phyloP scores from a whole-genome alignment of 2,113 vertebrate species.

The Oryzias javanicus region DNA sequence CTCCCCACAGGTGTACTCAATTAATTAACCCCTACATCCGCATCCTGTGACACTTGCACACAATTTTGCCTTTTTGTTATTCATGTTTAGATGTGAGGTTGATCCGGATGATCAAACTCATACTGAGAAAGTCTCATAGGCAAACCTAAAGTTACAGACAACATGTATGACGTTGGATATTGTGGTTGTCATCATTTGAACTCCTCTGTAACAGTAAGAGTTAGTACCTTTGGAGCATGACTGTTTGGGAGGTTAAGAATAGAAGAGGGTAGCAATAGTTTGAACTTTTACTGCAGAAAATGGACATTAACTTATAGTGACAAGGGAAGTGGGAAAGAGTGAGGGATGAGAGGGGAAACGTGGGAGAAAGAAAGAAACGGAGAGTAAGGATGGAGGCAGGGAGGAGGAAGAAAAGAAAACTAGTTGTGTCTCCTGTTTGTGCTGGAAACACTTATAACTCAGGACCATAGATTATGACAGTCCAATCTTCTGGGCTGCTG shows the following conservation, averaged over 20 bases:
- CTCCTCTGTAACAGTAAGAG: no score
- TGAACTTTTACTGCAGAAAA: slow-evolving; percentile 41
- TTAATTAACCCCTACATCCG: no score
- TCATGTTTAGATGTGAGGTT: no score
- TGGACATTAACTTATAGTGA: slow-evolving; percentile 33
- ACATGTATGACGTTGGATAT: no score
- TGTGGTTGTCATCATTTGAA: no score
- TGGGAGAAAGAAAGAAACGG: slow-evolving; percentile 7
- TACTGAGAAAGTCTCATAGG: no score
- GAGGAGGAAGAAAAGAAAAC: slow-evolving; percentile 43
- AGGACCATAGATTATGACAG: slow-evolving; percentile 81
- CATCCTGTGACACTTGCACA: no score
- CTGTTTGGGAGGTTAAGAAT: slow-evolving; percentile 35
- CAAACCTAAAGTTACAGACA: no score
- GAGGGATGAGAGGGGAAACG: slow-evolving; percentile 41
- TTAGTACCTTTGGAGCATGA: slow-evolving; percentile 10
- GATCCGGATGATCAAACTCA: no score
- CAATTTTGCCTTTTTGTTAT: no score
- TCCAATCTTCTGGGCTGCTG: slow-evolving; percentile 76
- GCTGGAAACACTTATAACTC: slow-evolving; percentile 81
- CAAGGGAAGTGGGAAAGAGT: slow-evolving; percentile 42
- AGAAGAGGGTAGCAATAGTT: slow-evolving; percentile 29
- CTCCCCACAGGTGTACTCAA: no score
- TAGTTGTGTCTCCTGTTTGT: slow-evolving; percentile 68
- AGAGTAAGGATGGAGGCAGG: slow-evolving; percentile 3